Conservation (phyloP, 2,888 invertebrate species). For the Catonia carolina region DNA sequence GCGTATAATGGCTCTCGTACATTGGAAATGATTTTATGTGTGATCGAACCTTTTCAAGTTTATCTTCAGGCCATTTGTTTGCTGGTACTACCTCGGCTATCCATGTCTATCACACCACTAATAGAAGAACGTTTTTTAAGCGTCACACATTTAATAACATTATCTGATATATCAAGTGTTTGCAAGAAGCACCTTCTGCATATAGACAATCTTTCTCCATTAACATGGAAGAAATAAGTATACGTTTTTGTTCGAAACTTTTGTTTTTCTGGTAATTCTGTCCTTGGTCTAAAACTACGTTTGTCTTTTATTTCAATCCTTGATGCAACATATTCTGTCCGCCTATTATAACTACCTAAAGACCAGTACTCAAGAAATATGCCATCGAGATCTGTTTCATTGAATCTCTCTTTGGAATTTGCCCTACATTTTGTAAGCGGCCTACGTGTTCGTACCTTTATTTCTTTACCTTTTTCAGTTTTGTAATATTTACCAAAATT, state of each 20-base stretch:
- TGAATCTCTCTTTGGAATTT: no score
- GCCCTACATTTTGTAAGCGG: no score
- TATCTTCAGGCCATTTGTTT: slow-evolving; percentile 9
- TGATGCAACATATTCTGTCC: slow-evolving; percentile 13
- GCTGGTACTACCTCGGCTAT: slow-evolving; percentile 15
- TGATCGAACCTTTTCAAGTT: slow-evolving; percentile 5
- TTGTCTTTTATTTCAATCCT: slow-evolving; percentile 10
- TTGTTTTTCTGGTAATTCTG: slow-evolving; percentile 6
- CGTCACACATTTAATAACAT: slow-evolving; percentile 10
- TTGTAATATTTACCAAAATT: no score
- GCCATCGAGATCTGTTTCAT: no score
- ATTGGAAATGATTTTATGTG: slow-evolving; percentile 19
- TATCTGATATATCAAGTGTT: slow-evolving; percentile 19
- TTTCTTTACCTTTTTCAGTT: no score
- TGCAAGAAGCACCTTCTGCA: slow-evolving; percentile 20
- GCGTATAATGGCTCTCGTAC: slow-evolving; percentile 20
- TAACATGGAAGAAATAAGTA: slow-evolving; percentile 11
- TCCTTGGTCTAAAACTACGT: slow-evolving; percentile 1
- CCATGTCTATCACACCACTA: slow-evolving; percentile 12
- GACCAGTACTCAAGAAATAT: slow-evolving; percentile 23
- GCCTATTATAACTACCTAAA: slow-evolving; percentile 16
- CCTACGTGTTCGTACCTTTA: no score
- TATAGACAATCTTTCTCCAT: slow-evolving; percentile 7
- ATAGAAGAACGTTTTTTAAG: slow-evolving; percentile 6
- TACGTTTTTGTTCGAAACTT: slow-evolving; percentile 10